phyloP scores from a whole-genome alignment of 2,888 invertebrate genomes.

The Sympetrum striolatum region DNA sequence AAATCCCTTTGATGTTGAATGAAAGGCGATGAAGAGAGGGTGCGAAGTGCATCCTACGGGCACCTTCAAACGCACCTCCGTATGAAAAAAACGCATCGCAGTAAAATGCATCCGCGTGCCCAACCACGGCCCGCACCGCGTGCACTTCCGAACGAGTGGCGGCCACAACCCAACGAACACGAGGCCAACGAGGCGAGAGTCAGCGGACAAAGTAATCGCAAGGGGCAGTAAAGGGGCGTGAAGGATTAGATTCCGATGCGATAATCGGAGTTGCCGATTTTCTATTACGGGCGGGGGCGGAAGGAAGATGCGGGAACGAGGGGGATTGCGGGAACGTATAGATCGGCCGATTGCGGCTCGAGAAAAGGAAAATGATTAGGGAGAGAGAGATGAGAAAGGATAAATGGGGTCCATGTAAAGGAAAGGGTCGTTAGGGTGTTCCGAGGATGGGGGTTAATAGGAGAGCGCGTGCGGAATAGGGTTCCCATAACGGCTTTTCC shows the following conservation, averaged over 20 bases:
- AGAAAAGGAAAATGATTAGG: background rate
- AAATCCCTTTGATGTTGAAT: background rate
- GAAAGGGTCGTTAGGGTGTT: background rate
- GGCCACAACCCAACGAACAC: background rate
- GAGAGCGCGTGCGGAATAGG: background rate
- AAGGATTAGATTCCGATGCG: conserved; percentile 35
- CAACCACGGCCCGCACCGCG: background rate
- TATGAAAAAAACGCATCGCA: background rate
- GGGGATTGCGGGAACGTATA: background rate
- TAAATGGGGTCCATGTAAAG: conserved; percentile 15
- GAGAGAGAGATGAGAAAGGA: background rate
- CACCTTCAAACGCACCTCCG: background rate
- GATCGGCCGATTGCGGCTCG: background rate
- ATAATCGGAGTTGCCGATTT: background rate
- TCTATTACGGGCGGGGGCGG: background rate
- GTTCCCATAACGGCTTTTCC: background rate
- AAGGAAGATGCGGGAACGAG: background rate
- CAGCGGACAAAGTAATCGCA: background rate
- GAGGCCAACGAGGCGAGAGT: background rate
- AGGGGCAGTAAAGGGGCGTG: background rate
- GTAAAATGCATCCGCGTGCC: background rate
- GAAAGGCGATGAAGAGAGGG: background rate
- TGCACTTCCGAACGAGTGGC: background rate
- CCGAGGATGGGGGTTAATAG: background rate
- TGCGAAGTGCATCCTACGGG: background rate